phyloP scores from a whole-genome alignment of 2,888 invertebrate species.

The Synanthedon myopaeformis region DNA sequence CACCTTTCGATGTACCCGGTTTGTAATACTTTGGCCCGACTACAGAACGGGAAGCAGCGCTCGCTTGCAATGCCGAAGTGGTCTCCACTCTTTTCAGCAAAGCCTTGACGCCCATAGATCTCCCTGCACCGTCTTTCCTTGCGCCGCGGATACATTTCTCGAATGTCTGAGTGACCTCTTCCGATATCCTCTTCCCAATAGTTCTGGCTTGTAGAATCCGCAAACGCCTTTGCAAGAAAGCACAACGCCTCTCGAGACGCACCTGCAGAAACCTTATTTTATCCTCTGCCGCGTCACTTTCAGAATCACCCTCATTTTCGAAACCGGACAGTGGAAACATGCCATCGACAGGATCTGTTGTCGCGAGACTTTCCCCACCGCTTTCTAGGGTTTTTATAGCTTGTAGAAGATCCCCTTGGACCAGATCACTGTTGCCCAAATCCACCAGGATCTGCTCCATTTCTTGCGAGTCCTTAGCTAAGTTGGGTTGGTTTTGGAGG shows the following conservation, averaged over 20 bases:
- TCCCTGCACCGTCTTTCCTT: constrained; percentile 64
- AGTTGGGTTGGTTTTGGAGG: constrained; percentile 66
- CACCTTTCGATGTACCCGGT: constrained; percentile 77
- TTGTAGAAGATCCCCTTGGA: constrained; percentile 77
- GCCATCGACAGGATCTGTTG: constrained; percentile 54
- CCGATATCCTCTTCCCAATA: constrained; percentile 81
- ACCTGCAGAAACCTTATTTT: constrained; percentile 68
- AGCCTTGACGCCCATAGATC: constrained; percentile 54
- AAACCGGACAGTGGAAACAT: constrained; percentile 56
- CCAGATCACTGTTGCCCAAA: constrained; percentile 69
- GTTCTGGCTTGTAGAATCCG: constrained; percentile 81
- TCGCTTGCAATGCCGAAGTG: constrained; percentile 51
- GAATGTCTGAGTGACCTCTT: constrained; percentile 75
- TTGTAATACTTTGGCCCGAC: constrained; percentile 51
- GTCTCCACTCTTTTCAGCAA: constrained; percentile 56
- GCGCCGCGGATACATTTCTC: constrained; percentile 83
- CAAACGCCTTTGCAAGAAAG: constrained; percentile 78
- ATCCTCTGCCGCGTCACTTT: constrained; percentile 63
- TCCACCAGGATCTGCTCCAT: constrained; percentile 77
- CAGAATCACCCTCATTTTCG: constrained; percentile 65
- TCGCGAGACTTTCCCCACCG: constrained; percentile 47
- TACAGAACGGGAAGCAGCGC: constrained; percentile 44
- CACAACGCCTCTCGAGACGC: constrained; percentile 76
- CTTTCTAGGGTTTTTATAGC: constrained; percentile 81
- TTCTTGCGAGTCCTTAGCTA: constrained; percentile 71